Evolutionary conservation across 2,797 vertebrate genomes (phyloP).

Genomic region (Monodelphis domestica): DNA sequence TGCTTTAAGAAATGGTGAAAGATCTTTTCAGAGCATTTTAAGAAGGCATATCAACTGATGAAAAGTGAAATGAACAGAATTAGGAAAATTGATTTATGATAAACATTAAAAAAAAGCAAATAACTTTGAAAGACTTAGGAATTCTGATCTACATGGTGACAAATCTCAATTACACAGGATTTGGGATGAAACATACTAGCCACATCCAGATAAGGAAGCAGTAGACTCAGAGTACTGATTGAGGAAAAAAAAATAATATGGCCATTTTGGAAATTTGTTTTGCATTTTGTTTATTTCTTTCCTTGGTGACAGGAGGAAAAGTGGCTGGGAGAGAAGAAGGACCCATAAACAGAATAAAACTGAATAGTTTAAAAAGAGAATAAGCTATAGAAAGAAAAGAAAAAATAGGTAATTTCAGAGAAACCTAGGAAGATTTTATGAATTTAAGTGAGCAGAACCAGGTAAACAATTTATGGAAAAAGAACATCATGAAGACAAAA

Average conservation of each 20-base stretch:
- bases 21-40: background rate
- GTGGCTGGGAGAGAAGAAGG: background rate
- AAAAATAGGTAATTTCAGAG: background rate
- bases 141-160: too few species aligned
- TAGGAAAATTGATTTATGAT: background rate
- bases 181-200: background rate
- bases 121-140: background rate
- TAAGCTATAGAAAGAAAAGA: background rate
- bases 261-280: background rate
- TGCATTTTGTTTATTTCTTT: background rate
- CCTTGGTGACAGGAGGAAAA: fast-evolving
- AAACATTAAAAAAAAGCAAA: background rate
- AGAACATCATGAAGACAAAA: background rate
- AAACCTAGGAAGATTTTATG: background rate
- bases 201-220: too few species aligned
- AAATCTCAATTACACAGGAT: background rate
- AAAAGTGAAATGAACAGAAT: background rate
- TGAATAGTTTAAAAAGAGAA: background rate
- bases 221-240: background rate
- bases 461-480: background rate
- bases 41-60: background rate
- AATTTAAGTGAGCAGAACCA: too few species aligned
- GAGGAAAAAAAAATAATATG: background rate
- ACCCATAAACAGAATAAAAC: background rate
- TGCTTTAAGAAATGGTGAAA: background rate